Evolutionary conservation across 1,140 invertebrate genomes (phyloP), one percentile per base, ranked within the genome.

Genomic region (Bombus haemorrhoidalis): DNA sequence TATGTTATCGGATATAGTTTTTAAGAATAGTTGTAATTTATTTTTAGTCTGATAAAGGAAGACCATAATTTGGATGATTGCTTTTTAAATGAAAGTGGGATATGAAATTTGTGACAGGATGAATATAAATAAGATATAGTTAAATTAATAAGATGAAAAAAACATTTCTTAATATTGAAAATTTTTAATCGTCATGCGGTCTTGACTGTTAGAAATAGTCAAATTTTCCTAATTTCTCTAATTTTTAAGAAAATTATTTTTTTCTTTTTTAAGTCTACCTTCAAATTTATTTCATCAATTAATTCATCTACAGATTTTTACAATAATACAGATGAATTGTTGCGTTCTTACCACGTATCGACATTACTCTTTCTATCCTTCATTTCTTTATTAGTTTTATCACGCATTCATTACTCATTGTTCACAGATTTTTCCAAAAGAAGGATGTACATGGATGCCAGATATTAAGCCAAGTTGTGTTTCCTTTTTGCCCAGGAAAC

Each of bases 361-460:
- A 32, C 2, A 64, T 68, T 34, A 22, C 5, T 22, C 2, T 37
- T 4, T 0, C 1, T 22, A 10, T 37, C 34, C 15, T 22, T 25
- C 1, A 37, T 37, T 68, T 9, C 9, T 10, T 37, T 37, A 22
- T 8, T 34, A 1, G 0, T 3, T 34, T 9, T 37, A 68, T 1
- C 28, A 32, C 32, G 13, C 62, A 69, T 12, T 3, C 6, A 28
- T 12, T 53, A 53, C 6, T 10, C 5, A 41, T 39, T 28, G 32
- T 13, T 53, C 4, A 25, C 64, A 69, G 41, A 68, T 80, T 53
- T 43, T 12, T 53, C 37, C 1, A 22, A n/a, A 43, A 15, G 13
- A 8, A 39, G n/a, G 9, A 39, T 87, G 53, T 82, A 90, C 39
- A 71, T 89, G 79, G 59, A 22, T 22, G 79, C 82, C 85, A 82